These are phyloP conservation scores for Leucoraja erinaceus DNA, from an alignment of 2,113 vertebrate genomes.

Conservation along the genomic window DNA sequence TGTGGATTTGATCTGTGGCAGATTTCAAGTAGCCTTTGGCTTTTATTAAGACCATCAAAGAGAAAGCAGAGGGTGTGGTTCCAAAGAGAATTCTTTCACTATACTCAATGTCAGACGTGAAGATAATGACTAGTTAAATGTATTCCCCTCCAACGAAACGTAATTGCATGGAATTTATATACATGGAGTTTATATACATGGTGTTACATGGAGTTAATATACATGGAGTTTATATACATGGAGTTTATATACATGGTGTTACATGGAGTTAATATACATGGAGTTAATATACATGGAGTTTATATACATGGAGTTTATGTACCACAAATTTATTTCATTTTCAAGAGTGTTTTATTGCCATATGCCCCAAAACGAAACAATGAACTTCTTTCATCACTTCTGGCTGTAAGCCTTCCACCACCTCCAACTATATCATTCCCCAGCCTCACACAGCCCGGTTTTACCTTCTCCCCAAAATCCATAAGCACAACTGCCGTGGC, in stretches of 20 bases:
- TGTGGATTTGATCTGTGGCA: not conserved
- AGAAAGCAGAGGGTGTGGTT: not conserved
- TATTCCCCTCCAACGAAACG: not conserved
- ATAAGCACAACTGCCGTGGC: too few species aligned
- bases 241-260: too few species aligned
- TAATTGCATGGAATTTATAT: not conserved
- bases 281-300: not conserved
- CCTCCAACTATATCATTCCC: too few species aligned
- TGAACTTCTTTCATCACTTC: too few species aligned
- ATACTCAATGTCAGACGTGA: not conserved
- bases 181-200: too few species aligned
- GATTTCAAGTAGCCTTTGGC: not conserved
- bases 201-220: not conserved
- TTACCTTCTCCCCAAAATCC: too few species aligned
- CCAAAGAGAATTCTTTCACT: not conserved
- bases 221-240: constrained; percentile 1
- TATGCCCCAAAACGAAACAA: too few species aligned
- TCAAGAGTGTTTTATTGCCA: too few species aligned
- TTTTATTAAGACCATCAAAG: not conserved
- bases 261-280: not conserved
- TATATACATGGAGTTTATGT: not conserved
- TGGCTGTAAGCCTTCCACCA: too few species aligned
- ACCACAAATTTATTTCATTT: not conserved
- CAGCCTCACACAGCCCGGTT: too few species aligned
- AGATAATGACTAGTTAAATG: not conserved